These are phyloP conservation scores for Pyrochroa serraticornis DNA, from an alignment of 2,888 invertebrate genomes.

Conservation along the genomic window DNA sequence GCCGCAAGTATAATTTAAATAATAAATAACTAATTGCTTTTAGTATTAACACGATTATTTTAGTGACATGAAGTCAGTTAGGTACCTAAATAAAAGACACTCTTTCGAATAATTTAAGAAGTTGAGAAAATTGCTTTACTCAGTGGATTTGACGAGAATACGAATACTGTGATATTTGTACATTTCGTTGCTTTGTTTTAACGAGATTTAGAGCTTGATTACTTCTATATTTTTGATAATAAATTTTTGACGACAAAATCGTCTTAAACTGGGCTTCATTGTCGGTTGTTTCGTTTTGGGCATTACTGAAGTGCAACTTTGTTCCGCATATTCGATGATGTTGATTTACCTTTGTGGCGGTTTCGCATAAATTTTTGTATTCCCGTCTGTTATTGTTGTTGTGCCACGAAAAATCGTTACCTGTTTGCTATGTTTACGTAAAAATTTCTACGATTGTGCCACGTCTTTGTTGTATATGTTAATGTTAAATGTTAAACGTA, in stretches of 20 bases:
- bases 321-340: background rate
- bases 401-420: conserved; percentile 44
- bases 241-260: conserved; percentile 33
- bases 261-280: conserved; percentile 39
- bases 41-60: too few species aligned
- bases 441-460: conserved; percentile 39
- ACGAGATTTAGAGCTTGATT: conserved; percentile 41
- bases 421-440: conserved; percentile 37
- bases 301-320: conserved; percentile 31
- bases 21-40: too few species aligned
- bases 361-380: background rate
- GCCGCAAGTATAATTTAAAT: too few species aligned
- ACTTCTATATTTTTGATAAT: conserved; percentile 49
- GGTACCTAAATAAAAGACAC: too few species aligned
- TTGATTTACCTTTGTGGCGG: background rate
- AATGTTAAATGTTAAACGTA: conserved; percentile 41
- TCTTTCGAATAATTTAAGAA: too few species aligned
- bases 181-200: conserved; percentile 48
- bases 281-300: conserved; percentile 34
- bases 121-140: too few species aligned
- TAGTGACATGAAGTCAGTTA: too few species aligned
- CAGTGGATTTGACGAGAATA: conserved; percentile 36
- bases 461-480: conserved; percentile 42
- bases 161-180: conserved; percentile 56
- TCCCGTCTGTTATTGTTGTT: conserved; percentile 24